Evolutionary conservation across 2,888 invertebrate genomes (phyloP), one percentile per base, ranked within the genome.

Genomic region (Drosophila mulleri): DNA sequence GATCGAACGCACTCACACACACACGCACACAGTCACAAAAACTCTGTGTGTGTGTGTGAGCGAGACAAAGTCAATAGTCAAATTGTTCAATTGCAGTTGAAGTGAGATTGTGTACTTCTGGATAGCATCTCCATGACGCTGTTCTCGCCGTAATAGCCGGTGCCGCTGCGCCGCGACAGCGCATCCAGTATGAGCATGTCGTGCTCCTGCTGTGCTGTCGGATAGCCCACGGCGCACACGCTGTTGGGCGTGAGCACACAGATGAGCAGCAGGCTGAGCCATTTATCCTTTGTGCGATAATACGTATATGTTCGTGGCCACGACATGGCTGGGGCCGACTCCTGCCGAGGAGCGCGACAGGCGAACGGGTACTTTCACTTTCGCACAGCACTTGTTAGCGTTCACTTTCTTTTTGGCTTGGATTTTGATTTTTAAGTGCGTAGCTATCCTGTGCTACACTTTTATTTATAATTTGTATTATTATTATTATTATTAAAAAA

Each of bases 61-160:
- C 11, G 32, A 11, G 32, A n/a, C 39, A 54, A 41, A 41, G 54
- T 54, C 26, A 29, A 54, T 26, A 2, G 50, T n/a, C 9, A 37
- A 42, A 58, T 58, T 47, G 29, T 12, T n/a, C n/a, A n/a, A n/a
- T n/a, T 26, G 14, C 39, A 52, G 18, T 39, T 69, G 26, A 39
- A 39, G 48, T 39, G 47, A 42, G 32, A 3, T 32, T 16, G 7
- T 45, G 94, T 95, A 97, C 97, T 97, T 95, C 96, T 95, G 73
- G 97, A 96, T 89, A 97, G 94, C 94, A 97, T 95, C 92, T 97
- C 96, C 94, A 97, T 96, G 74, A 97, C 95, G 56, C 96, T 96
- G 84, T 95, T 94, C 76, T 94, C 94, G 73, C 94, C 95, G 83
- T 96, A 92, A 74, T 91, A 92, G 53, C 90, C 90, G 47, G 90